A percentile compares a stretch with the other conserved stretches of the same genome.
Conservation (phyloP, 2,888 invertebrate genomes). For the Thera britannica region DNA sequence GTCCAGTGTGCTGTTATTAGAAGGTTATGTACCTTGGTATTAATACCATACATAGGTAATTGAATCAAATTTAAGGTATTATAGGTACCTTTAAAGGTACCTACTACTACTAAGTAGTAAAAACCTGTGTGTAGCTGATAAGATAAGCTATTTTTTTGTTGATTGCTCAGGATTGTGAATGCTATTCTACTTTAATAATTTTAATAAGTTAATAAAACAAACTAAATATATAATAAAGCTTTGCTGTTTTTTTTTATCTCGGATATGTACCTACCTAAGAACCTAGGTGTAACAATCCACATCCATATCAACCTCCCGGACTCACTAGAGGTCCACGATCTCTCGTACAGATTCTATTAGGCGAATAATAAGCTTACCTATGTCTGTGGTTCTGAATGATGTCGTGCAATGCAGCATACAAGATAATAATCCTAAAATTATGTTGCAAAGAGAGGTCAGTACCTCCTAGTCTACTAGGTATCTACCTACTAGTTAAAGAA, state of each 20-base stretch:
- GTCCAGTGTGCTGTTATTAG: slow-evolving; percentile 33
- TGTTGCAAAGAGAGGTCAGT: background rate
- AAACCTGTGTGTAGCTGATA: background rate
- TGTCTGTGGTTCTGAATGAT: no score
- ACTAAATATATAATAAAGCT: no score
- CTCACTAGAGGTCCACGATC: no score
- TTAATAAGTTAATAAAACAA: background rate
- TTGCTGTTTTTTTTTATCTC: no score
- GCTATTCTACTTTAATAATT: background rate
- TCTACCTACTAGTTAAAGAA: slow-evolving; percentile 1
- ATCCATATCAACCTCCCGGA: no score
- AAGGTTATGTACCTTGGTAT: background rate
- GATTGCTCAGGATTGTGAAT: background rate
- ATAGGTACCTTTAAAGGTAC: background rate
- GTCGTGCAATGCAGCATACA: no score
- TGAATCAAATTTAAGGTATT: no score
- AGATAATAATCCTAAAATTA: no score
- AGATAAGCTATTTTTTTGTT: background rate
- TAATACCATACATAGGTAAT: no score
- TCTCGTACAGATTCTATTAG: no score
- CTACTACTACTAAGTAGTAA: background rate
- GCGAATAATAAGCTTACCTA: no score
- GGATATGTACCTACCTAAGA: background rate
- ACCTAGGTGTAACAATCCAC: no score
- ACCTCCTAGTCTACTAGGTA: background rate